Conservation (phyloP, 2,797 vertebrate species). For the Danio tinwini region DNA sequence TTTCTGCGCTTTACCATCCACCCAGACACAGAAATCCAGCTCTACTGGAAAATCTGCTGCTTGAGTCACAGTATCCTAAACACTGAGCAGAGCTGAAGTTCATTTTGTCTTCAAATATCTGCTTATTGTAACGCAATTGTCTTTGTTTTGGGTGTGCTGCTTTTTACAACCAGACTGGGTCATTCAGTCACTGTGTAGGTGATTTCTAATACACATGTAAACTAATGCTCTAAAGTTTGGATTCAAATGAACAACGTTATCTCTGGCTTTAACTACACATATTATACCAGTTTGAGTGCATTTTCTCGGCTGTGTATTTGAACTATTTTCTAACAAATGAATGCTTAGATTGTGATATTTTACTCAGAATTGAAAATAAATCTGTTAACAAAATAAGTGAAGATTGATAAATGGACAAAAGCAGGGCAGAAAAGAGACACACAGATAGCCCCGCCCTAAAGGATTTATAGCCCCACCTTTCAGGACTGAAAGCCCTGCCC, state of each 20-base stretch:
- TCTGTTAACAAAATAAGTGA: too few relatives aligned
- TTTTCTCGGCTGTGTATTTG: background rate
- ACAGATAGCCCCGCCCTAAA: too few relatives aligned
- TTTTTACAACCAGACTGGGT: background rate
- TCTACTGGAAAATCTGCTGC: conserved; percentile 4
- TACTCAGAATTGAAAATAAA: too few relatives aligned
- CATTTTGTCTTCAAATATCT: too few relatives aligned
- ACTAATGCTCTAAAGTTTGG: background rate
- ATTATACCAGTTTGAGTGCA: background rate
- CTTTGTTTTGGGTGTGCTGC: background rate
- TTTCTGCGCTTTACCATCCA: background rate
- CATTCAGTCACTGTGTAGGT: background rate
- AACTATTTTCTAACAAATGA: too few relatives aligned
- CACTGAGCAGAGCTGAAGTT: background rate
- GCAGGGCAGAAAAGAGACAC: too few relatives aligned
- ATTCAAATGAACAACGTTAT: background rate
- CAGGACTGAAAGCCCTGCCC: too few relatives aligned
- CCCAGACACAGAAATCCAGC: background rate
- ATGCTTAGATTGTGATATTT: too few relatives aligned
- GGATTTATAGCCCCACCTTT: too few relatives aligned
- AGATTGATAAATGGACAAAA: too few relatives aligned
- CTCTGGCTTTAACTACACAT: background rate
- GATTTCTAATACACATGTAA: background rate
- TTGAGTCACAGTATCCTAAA: background rate
- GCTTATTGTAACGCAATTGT: too few relatives aligned